Evolutionary conservation across 1,140 invertebrate species (phyloP).

Genomic region (Caenorhabditis remanei): DNA sequence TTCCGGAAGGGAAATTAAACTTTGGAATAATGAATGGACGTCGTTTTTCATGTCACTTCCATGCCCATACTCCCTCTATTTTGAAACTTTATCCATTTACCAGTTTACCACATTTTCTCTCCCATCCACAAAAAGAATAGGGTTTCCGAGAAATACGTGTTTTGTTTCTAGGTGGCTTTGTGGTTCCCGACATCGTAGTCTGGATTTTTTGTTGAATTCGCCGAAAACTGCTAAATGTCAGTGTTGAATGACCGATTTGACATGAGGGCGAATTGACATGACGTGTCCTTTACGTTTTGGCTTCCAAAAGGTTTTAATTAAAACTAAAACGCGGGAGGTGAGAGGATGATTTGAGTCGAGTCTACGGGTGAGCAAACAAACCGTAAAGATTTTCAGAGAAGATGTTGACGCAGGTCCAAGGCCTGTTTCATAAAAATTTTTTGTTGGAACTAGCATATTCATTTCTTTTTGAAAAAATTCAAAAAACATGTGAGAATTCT

Average conservation of each 20-base stretch:
- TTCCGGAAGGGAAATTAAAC: background rate
- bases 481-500: background rate
- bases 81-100: no score
- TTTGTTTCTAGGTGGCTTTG: no score
- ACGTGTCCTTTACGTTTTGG: constrained; percentile 26
- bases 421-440: no score
- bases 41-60: background rate
- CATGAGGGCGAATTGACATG: constrained; percentile 13
- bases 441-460: no score
- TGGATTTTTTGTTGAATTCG: background rate
- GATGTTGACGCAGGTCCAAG: background rate
- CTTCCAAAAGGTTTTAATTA: constrained; percentile 29
- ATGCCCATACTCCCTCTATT: background rate
- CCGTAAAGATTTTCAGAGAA: background rate
- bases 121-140: no score
- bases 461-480: no score
- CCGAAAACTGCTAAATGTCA: background rate
- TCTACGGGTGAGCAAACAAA: constrained; percentile 2
- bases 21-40: constrained; percentile 4
- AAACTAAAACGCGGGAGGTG: background rate
- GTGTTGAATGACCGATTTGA: constrained; percentile 50
- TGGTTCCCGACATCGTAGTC: background rate
- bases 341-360: no score
- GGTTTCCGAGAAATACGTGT: no score
- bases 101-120: no score